Base-by-base conservation (phyloP, 2,888 invertebrate genomes). In the Meiosimyza decipiens region DNA sequence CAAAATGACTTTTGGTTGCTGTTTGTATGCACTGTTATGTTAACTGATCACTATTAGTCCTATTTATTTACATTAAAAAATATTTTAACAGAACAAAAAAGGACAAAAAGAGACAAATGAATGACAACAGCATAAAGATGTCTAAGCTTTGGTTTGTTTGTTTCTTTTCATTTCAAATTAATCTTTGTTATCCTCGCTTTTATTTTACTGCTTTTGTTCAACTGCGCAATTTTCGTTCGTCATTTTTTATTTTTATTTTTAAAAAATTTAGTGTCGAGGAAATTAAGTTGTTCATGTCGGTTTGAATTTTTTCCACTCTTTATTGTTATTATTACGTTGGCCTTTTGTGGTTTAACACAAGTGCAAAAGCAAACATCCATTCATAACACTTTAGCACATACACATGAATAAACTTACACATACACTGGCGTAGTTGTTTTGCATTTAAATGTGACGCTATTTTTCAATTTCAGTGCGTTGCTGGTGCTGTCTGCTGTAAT, bases 81-180 rank as follows among this genome's bases (percentile, higher is more conserved):
- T 18, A 12, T 33, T 15, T 18, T 18, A 50, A 50, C 22, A 22
- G 13, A 51, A 51, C 28, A 28, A 50, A n/a, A 49, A 18, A 16
- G 5, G 12, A 22, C 28, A 11, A 13, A 3, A 11, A 69, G 73
- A 74, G 77, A 78, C 78, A 79, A 79, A 79, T 76, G 78, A 71
- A 71, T 77, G 79, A 74, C 79, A 79, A 18, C 18, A 18, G 28
- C 57, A 22, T 22, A 28, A 22, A 15, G 57, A 22, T 12, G 57
- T 28, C 18, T 57, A 18, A 15, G 40, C 40, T 57, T 22, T 57
- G 55, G 13, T 15, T 11, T 1, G 55, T 4, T 22, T 57, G 22
- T 28, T 22, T 57, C 13, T 57, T 57, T 57, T 22, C 12, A 22
- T 57, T 22, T 18, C 3, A 18, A 18, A 55, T 18, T 18, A 11